Conservation (phyloP, 1,140 invertebrate species). For the Dendrolimus kikuchii region DNA sequence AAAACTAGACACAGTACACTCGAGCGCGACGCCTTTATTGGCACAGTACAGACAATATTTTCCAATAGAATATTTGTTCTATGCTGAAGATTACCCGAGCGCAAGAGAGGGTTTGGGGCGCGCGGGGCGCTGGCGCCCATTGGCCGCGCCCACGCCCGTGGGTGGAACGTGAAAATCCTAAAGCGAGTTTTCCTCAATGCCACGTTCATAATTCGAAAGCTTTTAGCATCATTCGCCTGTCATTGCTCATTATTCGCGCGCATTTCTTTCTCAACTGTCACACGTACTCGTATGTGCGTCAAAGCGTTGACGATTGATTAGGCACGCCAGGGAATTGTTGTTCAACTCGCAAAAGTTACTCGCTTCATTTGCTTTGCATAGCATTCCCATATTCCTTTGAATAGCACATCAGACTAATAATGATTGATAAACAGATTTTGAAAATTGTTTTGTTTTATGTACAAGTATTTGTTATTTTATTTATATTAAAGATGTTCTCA, state of each 20-base stretch:
- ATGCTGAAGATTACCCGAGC: constrained; percentile 16
- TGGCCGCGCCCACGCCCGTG: constrained; percentile 48
- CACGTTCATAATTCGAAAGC: constrained; percentile 44
- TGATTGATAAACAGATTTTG: no score
- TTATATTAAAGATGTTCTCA: no score
- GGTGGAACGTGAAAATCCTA: constrained; percentile 48
- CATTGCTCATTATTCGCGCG: constrained; percentile 34
- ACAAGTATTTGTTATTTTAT: no score
- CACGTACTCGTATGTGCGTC: constrained; percentile 21
- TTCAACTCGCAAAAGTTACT: no score
- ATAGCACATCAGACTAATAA: not conserved
- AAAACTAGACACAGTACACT: no score
- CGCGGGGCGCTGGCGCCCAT: constrained; percentile 39
- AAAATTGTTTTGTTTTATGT: no score
- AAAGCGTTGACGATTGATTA: constrained; percentile 35
- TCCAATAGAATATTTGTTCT: not conserved
- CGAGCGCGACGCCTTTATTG: no score
- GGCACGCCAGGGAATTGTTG: constrained; percentile 26
- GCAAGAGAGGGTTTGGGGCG: constrained; percentile 17
- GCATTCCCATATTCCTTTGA: constrained; percentile 1
- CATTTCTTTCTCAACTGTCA: constrained; percentile 29
- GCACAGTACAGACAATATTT: no score
- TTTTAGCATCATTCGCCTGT: constrained; percentile 54
- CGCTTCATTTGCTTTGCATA: constrained; percentile 1
- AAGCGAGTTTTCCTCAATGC: constrained; percentile 36